phyloP scores from a whole-genome alignment of 2,888 invertebrate genomes.

The Furcula furcula region DNA sequence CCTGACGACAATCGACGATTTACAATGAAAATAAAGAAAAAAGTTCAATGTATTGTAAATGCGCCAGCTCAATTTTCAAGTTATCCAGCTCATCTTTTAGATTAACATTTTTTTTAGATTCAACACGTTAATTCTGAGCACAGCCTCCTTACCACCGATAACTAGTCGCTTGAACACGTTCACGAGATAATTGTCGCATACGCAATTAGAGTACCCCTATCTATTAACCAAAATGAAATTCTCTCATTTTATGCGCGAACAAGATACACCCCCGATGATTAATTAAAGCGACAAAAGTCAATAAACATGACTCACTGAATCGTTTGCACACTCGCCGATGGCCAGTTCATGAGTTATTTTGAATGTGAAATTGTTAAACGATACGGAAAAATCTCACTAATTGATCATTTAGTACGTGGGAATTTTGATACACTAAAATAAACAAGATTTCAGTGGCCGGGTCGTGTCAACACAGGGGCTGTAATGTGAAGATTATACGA shows the following conservation, averaged over 20 bases:
- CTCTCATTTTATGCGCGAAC: constrained; percentile 27
- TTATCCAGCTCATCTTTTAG: no score
- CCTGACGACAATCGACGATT: no score
- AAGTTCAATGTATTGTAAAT: no score
- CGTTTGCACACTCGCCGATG: constrained; percentile 41
- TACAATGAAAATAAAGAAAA: no score
- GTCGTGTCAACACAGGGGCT: constrained; percentile 40
- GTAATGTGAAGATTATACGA: constrained; percentile 66
- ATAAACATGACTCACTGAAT: constrained; percentile 54
- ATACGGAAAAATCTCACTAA: constrained; percentile 37
- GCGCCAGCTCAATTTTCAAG: no score
- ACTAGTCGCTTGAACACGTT: constrained; percentile 51
- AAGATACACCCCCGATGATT: constrained; percentile 39
- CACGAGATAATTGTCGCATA: constrained; percentile 59
- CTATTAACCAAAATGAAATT: constrained; percentile 54
- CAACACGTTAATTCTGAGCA: constrained; percentile 43
- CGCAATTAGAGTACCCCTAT: constrained; percentile 61
- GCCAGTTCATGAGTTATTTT: constrained; percentile 44
- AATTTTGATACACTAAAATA: constrained; percentile 27
- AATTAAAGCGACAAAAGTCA: constrained; percentile 65
- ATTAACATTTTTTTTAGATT: no score
- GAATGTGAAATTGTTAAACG: constrained; percentile 37
- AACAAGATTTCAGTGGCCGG: constrained; percentile 35
- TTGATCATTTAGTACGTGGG: constrained; percentile 29
- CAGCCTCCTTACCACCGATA: constrained; percentile 49